Evolutionary conservation across 2,888 invertebrate species (phyloP), one percentile per base, ranked within the genome.

Genomic region (Seira ritae): DNA sequence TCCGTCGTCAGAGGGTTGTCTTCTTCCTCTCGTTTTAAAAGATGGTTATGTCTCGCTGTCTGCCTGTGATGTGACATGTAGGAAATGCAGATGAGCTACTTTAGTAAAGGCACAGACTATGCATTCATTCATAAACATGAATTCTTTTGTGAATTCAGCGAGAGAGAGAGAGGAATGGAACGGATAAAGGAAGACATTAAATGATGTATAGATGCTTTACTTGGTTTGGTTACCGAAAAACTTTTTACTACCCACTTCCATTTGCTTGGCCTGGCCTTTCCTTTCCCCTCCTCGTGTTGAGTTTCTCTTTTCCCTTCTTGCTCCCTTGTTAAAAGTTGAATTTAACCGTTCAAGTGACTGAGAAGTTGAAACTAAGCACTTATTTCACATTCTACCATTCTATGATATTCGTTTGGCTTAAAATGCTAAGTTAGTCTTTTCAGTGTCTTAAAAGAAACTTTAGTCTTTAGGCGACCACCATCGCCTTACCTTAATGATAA

Each of bases 31-130:
- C 6, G 42, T 42, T n/a, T 37, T n/a, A 71, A 23, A 50, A 60
- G 22, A 65, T 65, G 17, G 31, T 2, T 50, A 78, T 15, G 73
- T 67, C n/a, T n/a, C n/a, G n/a, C n/a, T n/a, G n/a, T n/a, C n/a
- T n/a, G n/a, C n/a, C 73, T 80, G 37, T 73, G 73, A 80, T 67
- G 80, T 80, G 80, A 80, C 80, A 80, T 80, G 73, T 73, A 80
- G 80, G 80, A 80, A 80, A 69, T 74, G 62, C 37, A 73, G 80
- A 66, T 73, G 73, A 74, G 62, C 80, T 55, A 80, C 68, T 80
- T 73, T 74, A 50, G n/a, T n/a, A n/a, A n/a, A n/a, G n/a, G 60
- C 67, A 42, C 66, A 74, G 60, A 68, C 17, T n/a, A 19, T 12
- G 20, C 31, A 42, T 50, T 66, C 71, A 50, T 72, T 62, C 71